Percentiles rank a stretch among this genome's conserved stretches.
These are phyloP conservation scores for Lasioglossum calceatum DNA, from an alignment of 2,888 invertebrate genomes.

Conservation along the genomic window DNA sequence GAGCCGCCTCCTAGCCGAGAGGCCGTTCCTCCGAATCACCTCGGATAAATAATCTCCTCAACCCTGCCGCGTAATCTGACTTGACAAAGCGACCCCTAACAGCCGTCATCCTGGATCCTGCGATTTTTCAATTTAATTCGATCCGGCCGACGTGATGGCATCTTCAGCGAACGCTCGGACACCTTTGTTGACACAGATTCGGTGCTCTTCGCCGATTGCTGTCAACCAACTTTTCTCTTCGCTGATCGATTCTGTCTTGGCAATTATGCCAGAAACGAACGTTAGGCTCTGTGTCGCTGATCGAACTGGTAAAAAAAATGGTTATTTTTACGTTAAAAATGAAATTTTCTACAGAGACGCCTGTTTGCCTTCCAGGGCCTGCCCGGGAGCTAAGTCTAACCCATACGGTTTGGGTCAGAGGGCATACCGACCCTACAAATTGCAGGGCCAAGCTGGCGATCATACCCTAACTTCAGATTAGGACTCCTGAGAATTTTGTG, in stretches of 20 bases:
- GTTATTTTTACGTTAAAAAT: too few relatives aligned
- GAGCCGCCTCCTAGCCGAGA: constrained; percentile 17
- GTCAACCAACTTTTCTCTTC: neutral
- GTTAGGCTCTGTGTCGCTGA: too few relatives aligned
- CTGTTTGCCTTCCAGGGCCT: too few relatives aligned
- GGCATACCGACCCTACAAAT: neutral
- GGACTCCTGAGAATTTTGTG: neutral
- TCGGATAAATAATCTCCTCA: constrained; percentile 40
- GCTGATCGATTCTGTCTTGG: neutral
- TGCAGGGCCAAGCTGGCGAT: neutral
- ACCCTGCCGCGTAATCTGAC: constrained; percentile 53
- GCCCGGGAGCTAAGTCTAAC: too few relatives aligned
- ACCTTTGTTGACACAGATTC: constrained; percentile 15
- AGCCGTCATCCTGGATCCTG: neutral
- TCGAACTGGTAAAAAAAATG: too few relatives aligned
- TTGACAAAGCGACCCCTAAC: constrained; percentile 51
- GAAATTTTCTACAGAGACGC: too few relatives aligned
- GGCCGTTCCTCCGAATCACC: constrained; percentile 25
- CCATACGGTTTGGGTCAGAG: too few relatives aligned
- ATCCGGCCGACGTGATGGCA: constrained; percentile 9
- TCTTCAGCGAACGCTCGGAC: constrained; percentile 11
- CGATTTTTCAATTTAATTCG: constrained; percentile 64
- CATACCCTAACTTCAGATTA: neutral
- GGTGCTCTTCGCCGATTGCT: neutral
- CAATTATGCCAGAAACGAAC: neutral